phyloP scores from a whole-genome alignment of 2,797 vertebrate genomes.

The Paratrypauchen microcephalus region DNA sequence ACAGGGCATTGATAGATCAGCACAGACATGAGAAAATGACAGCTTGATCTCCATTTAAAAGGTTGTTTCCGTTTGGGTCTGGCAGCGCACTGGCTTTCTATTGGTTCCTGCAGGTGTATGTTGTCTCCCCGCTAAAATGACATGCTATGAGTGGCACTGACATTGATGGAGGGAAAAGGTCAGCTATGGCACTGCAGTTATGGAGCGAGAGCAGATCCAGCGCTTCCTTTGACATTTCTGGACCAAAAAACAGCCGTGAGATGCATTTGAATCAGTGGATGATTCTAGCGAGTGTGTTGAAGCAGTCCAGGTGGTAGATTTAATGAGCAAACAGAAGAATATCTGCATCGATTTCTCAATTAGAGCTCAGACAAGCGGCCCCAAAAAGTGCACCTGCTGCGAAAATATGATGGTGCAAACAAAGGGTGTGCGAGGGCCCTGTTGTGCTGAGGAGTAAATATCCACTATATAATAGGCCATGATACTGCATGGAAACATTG shows the following conservation, averaged over 20 bases:
- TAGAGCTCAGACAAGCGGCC: slow-evolving; percentile 19
- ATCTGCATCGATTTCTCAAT: slow-evolving; percentile 19
- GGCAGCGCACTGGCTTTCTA: slow-evolving; percentile 44
- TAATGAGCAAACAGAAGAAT: slow-evolving; percentile 31
- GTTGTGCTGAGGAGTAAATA: slow-evolving; percentile 8
- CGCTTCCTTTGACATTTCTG: slow-evolving; percentile 68
- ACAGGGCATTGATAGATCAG: slow-evolving; percentile 49
- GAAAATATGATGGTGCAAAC: slow-evolving; percentile 23
- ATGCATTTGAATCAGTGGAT: slow-evolving; percentile 57
- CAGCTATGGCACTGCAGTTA: slow-evolving; percentile 64
- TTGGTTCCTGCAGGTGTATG: slow-evolving; percentile 53
- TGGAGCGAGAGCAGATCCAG: slow-evolving; percentile 53
- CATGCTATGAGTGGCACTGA: slow-evolving; percentile 56
- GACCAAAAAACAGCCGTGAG: slow-evolving; percentile 29
- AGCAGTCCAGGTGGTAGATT: slow-evolving; percentile 25
- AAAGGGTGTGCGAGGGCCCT: slow-evolving; percentile 6
- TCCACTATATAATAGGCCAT: neutral
- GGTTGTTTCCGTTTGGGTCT: slow-evolving; percentile 51
- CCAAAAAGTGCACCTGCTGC: slow-evolving; percentile 11
- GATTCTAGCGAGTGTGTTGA: slow-evolving; percentile 11
- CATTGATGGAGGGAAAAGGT: slow-evolving; percentile 75
- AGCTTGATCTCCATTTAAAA: slow-evolving; percentile 57
- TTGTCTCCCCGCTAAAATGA: slow-evolving; percentile 46
- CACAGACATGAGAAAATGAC: slow-evolving; percentile 51
- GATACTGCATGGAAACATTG: neutral